Conservation (phyloP, 1,140 invertebrate genomes). For the Drosophila sulfurigaster region DNA sequence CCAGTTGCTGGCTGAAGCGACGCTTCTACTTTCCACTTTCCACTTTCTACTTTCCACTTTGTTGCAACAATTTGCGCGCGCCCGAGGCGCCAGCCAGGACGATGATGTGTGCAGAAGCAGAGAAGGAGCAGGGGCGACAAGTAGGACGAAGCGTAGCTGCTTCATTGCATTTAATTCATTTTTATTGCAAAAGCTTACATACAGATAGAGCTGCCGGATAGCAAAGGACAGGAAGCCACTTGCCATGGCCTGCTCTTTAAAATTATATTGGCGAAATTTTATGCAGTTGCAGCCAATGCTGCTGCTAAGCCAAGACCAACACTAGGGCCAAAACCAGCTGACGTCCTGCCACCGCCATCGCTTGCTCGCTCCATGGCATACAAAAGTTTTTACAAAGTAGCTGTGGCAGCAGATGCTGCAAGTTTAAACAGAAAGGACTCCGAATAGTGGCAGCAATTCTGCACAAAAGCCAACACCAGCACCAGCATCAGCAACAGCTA, state of each 20-base stretch:
- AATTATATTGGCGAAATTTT: conserved; percentile 81
- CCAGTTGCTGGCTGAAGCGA: conserved; percentile 61
- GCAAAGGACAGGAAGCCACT: conserved; percentile 66
- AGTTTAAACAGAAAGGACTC: conserved; percentile 70
- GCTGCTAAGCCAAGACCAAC: conserved; percentile 48
- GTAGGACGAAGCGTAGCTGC: conserved; percentile 52
- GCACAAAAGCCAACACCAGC: conserved; percentile 11
- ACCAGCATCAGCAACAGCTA: not conserved
- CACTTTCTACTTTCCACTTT: conserved; percentile 72
- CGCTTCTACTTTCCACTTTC: conserved; percentile 20
- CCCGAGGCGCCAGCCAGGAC: conserved; percentile 41
- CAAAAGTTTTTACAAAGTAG: conserved; percentile 82
- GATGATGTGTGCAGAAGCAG: conserved; percentile 29
- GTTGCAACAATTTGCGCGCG: conserved; percentile 79
- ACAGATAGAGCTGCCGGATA: conserved; percentile 62
- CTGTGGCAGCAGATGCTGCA: conserved; percentile 74
- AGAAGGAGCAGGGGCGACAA: conserved; percentile 16
- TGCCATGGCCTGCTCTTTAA: conserved; percentile 72
- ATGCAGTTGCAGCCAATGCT: conserved; percentile 63
- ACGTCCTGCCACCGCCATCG: not conserved
- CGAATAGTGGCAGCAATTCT: conserved; percentile 32
- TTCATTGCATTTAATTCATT: conserved; percentile 84
- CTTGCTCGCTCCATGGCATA: conserved; percentile 37
- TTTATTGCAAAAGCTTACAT: conserved; percentile 81
- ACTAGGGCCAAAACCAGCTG: conserved; percentile 26